These are phyloP conservation scores for Phymorhynchus buccinoides DNA, from an alignment of 1,140 invertebrate species.

Conservation along the genomic window DNA sequence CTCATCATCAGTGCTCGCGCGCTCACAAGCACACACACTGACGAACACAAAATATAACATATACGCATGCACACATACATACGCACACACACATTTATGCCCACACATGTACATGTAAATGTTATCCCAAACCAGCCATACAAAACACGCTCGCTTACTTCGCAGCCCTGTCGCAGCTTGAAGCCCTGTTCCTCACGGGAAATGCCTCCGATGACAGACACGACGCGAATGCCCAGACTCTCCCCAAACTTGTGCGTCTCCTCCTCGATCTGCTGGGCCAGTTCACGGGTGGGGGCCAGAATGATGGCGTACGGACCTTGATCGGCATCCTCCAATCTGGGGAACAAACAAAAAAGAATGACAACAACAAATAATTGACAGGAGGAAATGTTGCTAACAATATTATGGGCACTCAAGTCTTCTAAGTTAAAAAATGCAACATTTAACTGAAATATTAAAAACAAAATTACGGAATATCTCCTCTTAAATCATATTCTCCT, in stretches of 20 bases:
- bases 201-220: slow-evolving; percentile 97
- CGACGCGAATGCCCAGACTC: slow-evolving; percentile 94
- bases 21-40: neutral
- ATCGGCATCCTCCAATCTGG: slow-evolving; percentile 84
- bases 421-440: too few relatives aligned
- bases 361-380: neutral
- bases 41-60: neutral
- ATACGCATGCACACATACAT: neutral
- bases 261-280: slow-evolving; percentile 99
- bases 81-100: neutral
- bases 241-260: slow-evolving; percentile 98
- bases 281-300: slow-evolving; percentile 97
- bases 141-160: slow-evolving; percentile 77
- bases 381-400: too few relatives aligned
- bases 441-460: too few relatives aligned
- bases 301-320: slow-evolving; percentile 99
- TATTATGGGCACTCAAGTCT: too few relatives aligned
- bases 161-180: slow-evolving; percentile 94
- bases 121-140: neutral
- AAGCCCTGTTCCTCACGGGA: slow-evolving; percentile 99
- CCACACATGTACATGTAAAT: neutral
- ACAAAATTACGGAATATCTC: too few relatives aligned
- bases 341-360: slow-evolving; percentile 7
- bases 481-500: too few relatives aligned
- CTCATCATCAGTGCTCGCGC: too few relatives aligned